Percentiles rank a stretch among this genome's conserved stretches.
Conservation (phyloP, 2,888 invertebrate genomes). For the Meteorus cinctellus region DNA sequence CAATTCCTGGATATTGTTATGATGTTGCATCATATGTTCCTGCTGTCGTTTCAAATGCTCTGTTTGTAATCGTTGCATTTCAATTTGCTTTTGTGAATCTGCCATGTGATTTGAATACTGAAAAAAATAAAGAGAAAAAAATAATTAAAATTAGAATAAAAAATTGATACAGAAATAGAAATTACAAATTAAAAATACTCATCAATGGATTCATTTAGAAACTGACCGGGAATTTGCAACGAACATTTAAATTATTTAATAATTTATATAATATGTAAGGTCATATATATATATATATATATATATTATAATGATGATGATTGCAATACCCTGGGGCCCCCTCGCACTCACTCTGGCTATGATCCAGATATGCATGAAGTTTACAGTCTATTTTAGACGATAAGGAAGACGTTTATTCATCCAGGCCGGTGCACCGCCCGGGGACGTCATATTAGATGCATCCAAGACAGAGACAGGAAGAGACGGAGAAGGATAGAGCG, state of each 20-base stretch:
- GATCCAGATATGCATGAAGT: slow-evolving; percentile 70
- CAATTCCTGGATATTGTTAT: slow-evolving; percentile 76
- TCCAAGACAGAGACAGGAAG: slow-evolving; percentile 3
- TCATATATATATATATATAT: neutral
- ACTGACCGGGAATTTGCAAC: no score
- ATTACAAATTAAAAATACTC: no score
- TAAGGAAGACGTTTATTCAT: slow-evolving; percentile 73
- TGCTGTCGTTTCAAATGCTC: slow-evolving; percentile 79
- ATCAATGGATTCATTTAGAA: no score
- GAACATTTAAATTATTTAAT: no score
- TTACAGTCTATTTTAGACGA: slow-evolving; percentile 71
- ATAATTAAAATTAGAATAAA: no score
- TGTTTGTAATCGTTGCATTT: slow-evolving; percentile 82
- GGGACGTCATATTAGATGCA: slow-evolving; percentile 59
- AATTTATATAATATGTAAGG: neutral
- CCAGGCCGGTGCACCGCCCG: slow-evolving; percentile 55
- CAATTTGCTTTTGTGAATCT: slow-evolving; percentile 80
- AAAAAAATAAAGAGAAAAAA: slow-evolving; percentile 53
- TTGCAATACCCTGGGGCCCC: slow-evolving; percentile 60
- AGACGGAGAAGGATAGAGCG: slow-evolving; percentile 6
- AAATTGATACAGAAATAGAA: no score
- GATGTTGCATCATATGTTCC: slow-evolving; percentile 77
- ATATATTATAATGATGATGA: slow-evolving; percentile 52
- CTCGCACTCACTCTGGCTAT: slow-evolving; percentile 62
- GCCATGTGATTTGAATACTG: slow-evolving; percentile 72